Evolutionary conservation across 2,113 vertebrate species (phyloP).

Genomic region (Smithornis capensis): DNA sequence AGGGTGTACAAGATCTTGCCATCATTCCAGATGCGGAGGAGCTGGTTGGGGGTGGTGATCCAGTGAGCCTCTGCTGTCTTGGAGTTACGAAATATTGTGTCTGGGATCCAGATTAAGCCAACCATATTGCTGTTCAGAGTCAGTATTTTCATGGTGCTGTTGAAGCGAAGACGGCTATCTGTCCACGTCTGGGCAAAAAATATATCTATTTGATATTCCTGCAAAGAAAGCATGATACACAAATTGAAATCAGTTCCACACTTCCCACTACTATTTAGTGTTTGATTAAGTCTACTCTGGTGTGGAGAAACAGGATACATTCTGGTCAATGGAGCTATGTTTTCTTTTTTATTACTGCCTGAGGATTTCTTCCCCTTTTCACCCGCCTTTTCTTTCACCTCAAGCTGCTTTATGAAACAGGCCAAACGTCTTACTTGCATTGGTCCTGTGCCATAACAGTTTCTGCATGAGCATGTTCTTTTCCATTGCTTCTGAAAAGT

Average conservation of each 20-base stretch:
- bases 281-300: background rate
- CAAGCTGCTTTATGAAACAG: background rate
- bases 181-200: conserved; percentile 98
- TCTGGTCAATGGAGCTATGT: background rate
- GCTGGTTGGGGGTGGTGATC: conserved; percentile 96
- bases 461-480: background rate
- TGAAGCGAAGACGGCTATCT: conserved; percentile 93
- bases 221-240: conserved; percentile 39
- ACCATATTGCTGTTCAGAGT: conserved; percentile 98
- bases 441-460: background rate
- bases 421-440: background rate
- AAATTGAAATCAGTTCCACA: background rate
- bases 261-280: background rate
- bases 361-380: background rate
- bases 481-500: background rate
- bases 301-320: background rate
- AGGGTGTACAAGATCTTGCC: conserved; percentile 95
- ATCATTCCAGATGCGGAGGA: conserved; percentile 97
- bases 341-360: background rate
- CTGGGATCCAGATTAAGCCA: conserved; percentile 94
- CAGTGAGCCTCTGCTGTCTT: conserved; percentile 94
- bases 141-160: conserved; percentile 93
- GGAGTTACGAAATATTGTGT: conserved; percentile 96
- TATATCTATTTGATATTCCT: conserved; percentile 98
- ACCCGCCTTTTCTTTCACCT: background rate